These are phyloP conservation scores for Henicopernis longicauda DNA, from an alignment of 2,113 vertebrate genomes.

Conservation along the genomic window DNA sequence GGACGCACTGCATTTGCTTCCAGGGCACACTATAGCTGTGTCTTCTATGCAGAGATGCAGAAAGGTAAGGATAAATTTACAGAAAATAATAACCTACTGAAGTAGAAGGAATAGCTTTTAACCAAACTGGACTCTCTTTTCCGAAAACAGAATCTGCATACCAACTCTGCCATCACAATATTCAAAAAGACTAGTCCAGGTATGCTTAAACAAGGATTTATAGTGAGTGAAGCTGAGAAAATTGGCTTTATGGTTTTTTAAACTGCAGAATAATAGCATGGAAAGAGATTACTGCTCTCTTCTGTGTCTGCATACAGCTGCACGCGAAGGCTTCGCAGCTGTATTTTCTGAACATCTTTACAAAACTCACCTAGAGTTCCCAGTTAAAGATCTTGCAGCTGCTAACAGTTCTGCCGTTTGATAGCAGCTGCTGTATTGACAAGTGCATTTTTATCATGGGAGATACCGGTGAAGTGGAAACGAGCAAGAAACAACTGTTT, in stretches of 20 bases:
- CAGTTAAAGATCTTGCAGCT: conserved; percentile 6
- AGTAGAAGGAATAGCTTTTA: not conserved
- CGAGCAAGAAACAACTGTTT: conserved; percentile 25
- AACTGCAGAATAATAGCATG: not conserved
- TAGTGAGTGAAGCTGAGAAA: not conserved
- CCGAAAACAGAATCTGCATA: not conserved
- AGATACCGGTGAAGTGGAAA: not conserved
- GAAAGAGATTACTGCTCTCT: not conserved
- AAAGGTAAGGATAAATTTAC: not conserved
- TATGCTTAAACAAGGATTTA: not conserved
- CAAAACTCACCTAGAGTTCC: conserved; percentile 21
- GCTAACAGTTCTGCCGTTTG: not conserved
- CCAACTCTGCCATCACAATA: not conserved
- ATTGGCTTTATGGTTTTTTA: not conserved
- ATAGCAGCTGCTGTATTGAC: conserved; percentile 40
- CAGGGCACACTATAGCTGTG: not conserved
- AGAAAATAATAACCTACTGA: not conserved
- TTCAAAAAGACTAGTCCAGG: not conserved
- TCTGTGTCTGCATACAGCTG: not conserved
- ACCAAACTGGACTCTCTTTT: not conserved
- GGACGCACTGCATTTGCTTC: not conserved
- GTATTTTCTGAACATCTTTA: conserved; percentile 13
- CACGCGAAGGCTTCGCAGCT: not conserved
- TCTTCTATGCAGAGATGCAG: not conserved
- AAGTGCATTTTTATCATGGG: not conserved